A percentile compares a stretch with the other conserved stretches of the same genome.
These are phyloP conservation scores for Hystrix brachyura DNA, from an alignment of 2,113 vertebrate genomes.

Conservation along the genomic window DNA sequence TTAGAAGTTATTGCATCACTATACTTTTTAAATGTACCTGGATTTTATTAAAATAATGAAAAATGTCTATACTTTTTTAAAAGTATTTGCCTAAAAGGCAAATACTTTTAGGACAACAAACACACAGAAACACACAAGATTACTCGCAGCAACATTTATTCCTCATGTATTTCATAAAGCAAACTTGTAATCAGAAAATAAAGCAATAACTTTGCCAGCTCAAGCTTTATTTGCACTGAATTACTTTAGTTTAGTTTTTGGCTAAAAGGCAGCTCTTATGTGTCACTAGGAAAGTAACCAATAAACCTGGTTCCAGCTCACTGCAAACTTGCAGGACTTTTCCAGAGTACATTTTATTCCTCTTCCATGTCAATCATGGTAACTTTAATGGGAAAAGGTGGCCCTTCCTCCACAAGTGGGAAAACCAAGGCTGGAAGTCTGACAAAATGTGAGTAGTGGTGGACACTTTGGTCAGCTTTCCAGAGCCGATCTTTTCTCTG, in stretches of 20 bases:
- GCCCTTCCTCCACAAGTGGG: neutral
- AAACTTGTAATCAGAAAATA: constrained; percentile 39
- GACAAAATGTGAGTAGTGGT: neutral
- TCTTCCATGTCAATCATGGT: neutral
- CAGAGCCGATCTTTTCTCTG: neutral
- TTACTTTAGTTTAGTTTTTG: neutral
- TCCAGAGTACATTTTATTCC: neutral
- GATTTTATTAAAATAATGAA: constrained; percentile 43
- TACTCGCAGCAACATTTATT: constrained; percentile 10
- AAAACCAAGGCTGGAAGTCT: neutral
- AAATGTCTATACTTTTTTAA: neutral
- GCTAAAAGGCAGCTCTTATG: neutral
- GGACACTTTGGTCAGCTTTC: neutral
- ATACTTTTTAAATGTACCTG: neutral
- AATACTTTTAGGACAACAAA: neutral
- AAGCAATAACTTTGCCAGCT: constrained; percentile 15
- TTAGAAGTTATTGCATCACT: neutral
- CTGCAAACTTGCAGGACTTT: neutral
- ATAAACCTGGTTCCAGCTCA: neutral
- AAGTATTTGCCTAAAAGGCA: neutral
- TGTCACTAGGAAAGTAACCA: neutral
- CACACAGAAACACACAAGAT: neutral
- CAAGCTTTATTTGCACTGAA: neutral
- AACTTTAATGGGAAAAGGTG: neutral
- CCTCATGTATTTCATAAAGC: constrained; percentile 20